Evolutionary conservation across 2,888 invertebrate species (phyloP), one percentile per base, ranked within the genome.

Genomic region (Agrilus cyanescens): DNA sequence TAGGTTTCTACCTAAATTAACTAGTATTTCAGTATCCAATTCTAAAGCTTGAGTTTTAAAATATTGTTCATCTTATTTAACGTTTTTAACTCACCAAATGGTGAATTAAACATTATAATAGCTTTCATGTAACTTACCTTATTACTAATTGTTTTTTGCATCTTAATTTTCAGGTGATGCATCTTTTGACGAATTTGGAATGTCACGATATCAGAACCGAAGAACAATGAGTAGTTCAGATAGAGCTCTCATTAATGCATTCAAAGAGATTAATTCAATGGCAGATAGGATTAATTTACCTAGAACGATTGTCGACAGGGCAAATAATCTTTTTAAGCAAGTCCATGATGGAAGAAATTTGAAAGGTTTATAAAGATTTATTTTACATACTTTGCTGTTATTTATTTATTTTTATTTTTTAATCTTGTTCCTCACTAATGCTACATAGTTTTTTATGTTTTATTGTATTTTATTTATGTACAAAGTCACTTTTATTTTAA

Each of bases 201-300:
- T 78, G 36, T 80, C 76, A 41, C 84, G 85, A 57, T 82, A 82
- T 58, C 82, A 82, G 60, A 82, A 82, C 57, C 71, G 82, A 50
- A 71, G 82, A 45, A 82, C 81, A 37, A 87, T 94, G 75, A 95
- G 88, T 67, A 94, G 93, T 67, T 85, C 94, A 4, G 97, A 98
- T 63, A 75, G 97, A 65, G 88, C 97, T 3, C 72, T 99, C 43
- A 85, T 94, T 39, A 93, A 91, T 68, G 96, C 97, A 15, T 95
- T 96, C 67, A 78, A 89, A 65, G 96, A 98, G 72, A 98, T 99
- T 38, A 87, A 83, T 57, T 89, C 87, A 46, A 99, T 99, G 98
- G 94, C 94, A 0, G 98, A 98, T 66, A 77, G 97, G 41, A 94
- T 98, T 46, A 96, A 97, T 71, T 73, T 99, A 56, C 90, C 97